phyloP scores from a whole-genome alignment of 1,140 invertebrate species.

The Pseudomyrmex concolor region DNA sequence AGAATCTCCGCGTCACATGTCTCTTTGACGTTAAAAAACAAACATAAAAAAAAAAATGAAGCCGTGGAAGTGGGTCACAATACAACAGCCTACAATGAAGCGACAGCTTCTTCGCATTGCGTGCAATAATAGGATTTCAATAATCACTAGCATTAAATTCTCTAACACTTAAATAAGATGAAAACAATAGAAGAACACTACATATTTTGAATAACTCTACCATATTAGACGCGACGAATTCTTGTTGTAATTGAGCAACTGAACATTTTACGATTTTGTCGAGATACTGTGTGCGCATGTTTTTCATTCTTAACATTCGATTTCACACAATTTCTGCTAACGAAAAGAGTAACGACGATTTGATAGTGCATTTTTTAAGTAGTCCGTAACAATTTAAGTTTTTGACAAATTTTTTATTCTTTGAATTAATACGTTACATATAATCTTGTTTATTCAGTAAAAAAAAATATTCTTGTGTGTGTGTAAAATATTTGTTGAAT shows the following conservation, averaged over 20 bases:
- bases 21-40: too few species aligned
- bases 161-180: slow-evolving; percentile 38
- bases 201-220: slow-evolving; percentile 56
- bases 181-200: slow-evolving; percentile 19
- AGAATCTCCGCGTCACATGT: too few species aligned
- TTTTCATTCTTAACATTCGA: slow-evolving; percentile 5
- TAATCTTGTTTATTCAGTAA: not conserved
- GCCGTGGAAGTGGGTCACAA: not conserved
- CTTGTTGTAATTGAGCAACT: slow-evolving; percentile 3
- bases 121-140: slow-evolving; percentile 51
- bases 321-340: not conserved
- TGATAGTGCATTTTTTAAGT: too few species aligned
- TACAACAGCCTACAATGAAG: slow-evolving; percentile 28
- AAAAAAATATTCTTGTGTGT: slow-evolving; percentile 18
- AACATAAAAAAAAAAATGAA: not conserved
- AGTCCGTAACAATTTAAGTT: too few species aligned
- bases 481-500: slow-evolving; percentile 14
- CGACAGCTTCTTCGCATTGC: slow-evolving; percentile 17
- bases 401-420: not conserved
- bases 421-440: slow-evolving; percentile 8
- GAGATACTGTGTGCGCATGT: not conserved
- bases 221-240: slow-evolving; percentile 36
- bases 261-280: slow-evolving; percentile 9
- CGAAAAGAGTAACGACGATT: not conserved
- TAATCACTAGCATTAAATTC: slow-evolving; percentile 49